Conservation (phyloP, 2,113 vertebrate species). For the Turnix velox region DNA sequence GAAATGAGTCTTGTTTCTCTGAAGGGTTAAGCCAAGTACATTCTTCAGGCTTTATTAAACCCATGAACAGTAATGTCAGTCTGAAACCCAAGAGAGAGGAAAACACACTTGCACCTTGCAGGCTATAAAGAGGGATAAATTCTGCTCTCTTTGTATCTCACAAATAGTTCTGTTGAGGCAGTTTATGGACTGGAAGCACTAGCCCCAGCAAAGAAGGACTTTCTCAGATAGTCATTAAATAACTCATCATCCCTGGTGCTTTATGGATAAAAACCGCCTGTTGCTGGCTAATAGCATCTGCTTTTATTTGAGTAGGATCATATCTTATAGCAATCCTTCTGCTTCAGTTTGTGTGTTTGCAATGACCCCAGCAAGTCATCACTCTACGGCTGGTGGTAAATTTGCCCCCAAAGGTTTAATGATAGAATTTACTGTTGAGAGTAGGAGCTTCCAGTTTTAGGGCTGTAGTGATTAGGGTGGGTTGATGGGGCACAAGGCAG, state of each 20-base stretch:
- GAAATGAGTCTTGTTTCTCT: not conserved
- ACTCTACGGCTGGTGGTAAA: not conserved
- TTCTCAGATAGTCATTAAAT: not conserved
- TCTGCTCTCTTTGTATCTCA: not conserved
- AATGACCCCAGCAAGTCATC: constrained; percentile 5
- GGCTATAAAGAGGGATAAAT: not conserved
- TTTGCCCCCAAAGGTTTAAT: constrained; percentile 16
- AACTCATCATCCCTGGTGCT: not conserved
- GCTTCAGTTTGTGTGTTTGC: constrained; percentile 7
- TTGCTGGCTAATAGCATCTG: not conserved
- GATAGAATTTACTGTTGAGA: not conserved
- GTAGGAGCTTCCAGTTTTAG: not conserved
- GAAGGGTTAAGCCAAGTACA: not conserved
- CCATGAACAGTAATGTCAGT: not conserved
- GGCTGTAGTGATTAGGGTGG: constrained; percentile 20
- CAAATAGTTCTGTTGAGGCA: not conserved
- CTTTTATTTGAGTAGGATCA: not conserved
- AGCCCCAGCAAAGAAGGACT: not conserved
- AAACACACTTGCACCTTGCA: not conserved
- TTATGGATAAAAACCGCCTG: not conserved
- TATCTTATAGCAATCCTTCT: not conserved
- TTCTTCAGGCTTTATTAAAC: constrained; percentile 28
- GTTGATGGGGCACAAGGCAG: not conserved
- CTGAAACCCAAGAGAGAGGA: constrained; percentile 2
- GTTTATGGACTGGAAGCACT: not conserved